Conservation (phyloP, 2,113 vertebrate genomes). For the Pachypanchax playfairii region DNA sequence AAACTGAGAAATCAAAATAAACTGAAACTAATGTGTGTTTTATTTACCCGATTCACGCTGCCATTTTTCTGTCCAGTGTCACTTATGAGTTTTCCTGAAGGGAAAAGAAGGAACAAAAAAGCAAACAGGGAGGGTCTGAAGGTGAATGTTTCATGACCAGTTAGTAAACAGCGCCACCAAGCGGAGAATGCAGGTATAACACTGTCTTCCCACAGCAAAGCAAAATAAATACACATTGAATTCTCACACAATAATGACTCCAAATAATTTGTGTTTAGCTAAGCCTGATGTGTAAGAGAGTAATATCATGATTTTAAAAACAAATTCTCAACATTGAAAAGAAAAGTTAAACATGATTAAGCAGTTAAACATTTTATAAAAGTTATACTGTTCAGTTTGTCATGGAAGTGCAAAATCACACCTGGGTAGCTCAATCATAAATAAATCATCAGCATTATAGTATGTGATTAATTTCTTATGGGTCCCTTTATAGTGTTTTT, state of each 20-base stretch:
- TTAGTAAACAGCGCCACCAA: slow-evolving; percentile 27
- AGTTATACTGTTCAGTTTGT: too few relatives aligned
- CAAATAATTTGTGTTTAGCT: not conserved
- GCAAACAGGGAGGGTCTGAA: slow-evolving; percentile 16
- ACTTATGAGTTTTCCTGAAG: slow-evolving; percentile 42
- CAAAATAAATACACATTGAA: not conserved
- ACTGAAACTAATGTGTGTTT: too few relatives aligned
- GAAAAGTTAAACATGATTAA: too few relatives aligned
- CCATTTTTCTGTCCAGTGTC: slow-evolving; percentile 61
- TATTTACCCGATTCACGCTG: slow-evolving; percentile 66
- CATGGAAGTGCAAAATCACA: too few relatives aligned
- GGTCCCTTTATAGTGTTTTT: too few relatives aligned
- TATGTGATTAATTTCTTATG: too few relatives aligned
- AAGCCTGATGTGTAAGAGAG: not conserved
- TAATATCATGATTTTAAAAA: not conserved
- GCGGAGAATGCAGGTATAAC: slow-evolving; percentile 25
- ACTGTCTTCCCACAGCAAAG: not conserved
- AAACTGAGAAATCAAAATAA: not conserved
- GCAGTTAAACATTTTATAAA: too few relatives aligned
- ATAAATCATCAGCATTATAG: too few relatives aligned
- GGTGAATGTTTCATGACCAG: slow-evolving; percentile 1
- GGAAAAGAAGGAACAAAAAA: slow-evolving; percentile 7
- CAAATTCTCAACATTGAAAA: not conserved
- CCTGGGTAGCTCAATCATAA: too few relatives aligned
- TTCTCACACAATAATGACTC: not conserved